A percentile compares a stretch with the other conserved stretches of the same genome.
phyloP scores from a whole-genome alignment of 2,113 vertebrate species.

The Naja naja region DNA sequence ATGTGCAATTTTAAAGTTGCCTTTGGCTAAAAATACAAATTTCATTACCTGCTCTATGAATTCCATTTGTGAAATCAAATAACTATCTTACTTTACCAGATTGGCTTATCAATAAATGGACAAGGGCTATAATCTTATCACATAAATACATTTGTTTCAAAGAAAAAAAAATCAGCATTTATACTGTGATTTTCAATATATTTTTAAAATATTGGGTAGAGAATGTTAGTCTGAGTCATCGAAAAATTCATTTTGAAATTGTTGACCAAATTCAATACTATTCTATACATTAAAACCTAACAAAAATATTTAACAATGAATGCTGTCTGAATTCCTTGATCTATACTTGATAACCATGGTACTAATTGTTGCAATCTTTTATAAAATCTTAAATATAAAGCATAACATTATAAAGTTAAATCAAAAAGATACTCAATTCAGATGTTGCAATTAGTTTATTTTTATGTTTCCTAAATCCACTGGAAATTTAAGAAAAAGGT shows the following conservation, averaged over 20 bases:
- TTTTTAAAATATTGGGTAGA: background rate
- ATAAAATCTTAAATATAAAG: background rate
- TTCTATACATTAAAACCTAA: background rate
- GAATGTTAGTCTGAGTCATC: background rate
- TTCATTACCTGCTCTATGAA: background rate
- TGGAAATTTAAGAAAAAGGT: background rate
- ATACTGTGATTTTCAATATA: background rate
- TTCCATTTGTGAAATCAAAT: background rate
- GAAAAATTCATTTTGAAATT: background rate
- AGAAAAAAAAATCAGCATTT: background rate
- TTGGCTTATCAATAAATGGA: background rate
- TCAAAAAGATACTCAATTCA: background rate
- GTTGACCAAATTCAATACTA: background rate
- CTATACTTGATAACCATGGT: background rate
- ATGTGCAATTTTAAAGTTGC: conserved; percentile 17
- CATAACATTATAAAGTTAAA: background rate
- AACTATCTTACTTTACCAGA: background rate
- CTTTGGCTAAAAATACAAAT: background rate
- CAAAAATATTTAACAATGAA: background rate
- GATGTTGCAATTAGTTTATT: conserved; percentile 16
- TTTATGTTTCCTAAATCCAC: background rate
- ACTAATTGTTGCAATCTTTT: background rate
- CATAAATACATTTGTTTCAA: background rate
- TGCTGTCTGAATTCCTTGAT: background rate
- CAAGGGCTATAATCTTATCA: background rate